phyloP scores from a whole-genome alignment of 2,113 vertebrate species.

The Smithornis capensis region DNA sequence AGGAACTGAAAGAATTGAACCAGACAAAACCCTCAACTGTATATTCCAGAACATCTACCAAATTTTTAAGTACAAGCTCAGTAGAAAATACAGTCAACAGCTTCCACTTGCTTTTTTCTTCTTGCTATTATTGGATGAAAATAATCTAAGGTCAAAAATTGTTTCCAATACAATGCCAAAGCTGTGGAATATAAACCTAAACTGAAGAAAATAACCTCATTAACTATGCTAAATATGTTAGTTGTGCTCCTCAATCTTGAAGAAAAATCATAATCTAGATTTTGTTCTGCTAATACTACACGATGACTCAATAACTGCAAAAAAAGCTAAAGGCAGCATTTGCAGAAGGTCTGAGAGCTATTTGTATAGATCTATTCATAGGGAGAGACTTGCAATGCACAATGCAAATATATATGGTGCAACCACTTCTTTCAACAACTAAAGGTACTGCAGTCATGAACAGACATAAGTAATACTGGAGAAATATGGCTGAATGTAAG shows the following conservation, averaged over 20 bases:
- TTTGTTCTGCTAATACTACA: neutral
- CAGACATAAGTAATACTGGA: neutral
- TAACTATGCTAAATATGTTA: neutral
- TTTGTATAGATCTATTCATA: neutral
- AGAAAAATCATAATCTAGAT: conserved; percentile 3
- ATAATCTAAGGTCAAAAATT: neutral
- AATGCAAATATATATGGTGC: neutral
- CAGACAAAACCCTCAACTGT: neutral
- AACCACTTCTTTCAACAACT: neutral
- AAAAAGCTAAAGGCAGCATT: neutral
- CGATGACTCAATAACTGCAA: neutral
- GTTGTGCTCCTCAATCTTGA: neutral
- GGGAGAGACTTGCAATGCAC: neutral
- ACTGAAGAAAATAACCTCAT: neutral
- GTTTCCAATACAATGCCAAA: neutral
- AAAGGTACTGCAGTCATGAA: neutral
- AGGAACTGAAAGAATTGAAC: neutral
- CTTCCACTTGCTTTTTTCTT: neutral
- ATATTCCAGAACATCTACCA: neutral
- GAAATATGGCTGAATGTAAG: neutral
- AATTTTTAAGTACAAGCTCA: neutral
- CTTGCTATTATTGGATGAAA: neutral
- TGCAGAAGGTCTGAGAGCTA: neutral
- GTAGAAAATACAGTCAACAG: neutral
- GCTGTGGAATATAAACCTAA: neutral